A percentile compares a stretch with the other conserved stretches of the same genome.
phyloP scores from a whole-genome alignment of 2,888 invertebrate species.

The Pteria penguin region DNA sequence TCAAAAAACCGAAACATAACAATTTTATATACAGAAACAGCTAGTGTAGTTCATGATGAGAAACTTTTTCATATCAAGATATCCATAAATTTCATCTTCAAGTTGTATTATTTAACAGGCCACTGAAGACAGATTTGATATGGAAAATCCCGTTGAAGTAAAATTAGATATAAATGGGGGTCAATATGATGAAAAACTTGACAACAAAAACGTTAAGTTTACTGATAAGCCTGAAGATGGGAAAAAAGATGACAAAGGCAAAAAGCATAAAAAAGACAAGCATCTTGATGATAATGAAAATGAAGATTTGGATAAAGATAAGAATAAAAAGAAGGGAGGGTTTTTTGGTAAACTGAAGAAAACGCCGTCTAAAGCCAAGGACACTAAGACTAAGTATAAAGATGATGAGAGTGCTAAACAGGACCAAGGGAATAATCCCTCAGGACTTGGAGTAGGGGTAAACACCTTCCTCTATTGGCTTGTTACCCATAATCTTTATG shows the following conservation, averaged over 20 bases:
- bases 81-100: too few relatives aligned
- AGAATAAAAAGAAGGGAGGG: constrained; percentile 34
- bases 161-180: not conserved
- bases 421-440: not conserved
- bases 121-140: not conserved
- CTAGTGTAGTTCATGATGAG: too few relatives aligned
- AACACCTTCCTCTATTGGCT: not conserved
- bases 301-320: constrained; percentile 7
- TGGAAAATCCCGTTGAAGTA: not conserved
- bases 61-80: too few relatives aligned
- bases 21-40: too few relatives aligned
- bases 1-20: too few relatives aligned
- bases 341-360: constrained; percentile 31
- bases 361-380: constrained; percentile 29
- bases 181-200: not conserved
- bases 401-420: not conserved
- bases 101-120: too few relatives aligned
- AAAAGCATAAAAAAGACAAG: constrained; percentile 8
- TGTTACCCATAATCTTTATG: not conserved
- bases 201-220: not conserved
- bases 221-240: constrained; percentile 8
- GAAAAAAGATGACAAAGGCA: constrained; percentile 15
- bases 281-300: constrained; percentile 5
- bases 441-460: not conserved
- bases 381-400: constrained; percentile 12